Evolutionary conservation across 2,888 invertebrate species (phyloP).

Genomic region (Sarcophaga rosellei): DNA sequence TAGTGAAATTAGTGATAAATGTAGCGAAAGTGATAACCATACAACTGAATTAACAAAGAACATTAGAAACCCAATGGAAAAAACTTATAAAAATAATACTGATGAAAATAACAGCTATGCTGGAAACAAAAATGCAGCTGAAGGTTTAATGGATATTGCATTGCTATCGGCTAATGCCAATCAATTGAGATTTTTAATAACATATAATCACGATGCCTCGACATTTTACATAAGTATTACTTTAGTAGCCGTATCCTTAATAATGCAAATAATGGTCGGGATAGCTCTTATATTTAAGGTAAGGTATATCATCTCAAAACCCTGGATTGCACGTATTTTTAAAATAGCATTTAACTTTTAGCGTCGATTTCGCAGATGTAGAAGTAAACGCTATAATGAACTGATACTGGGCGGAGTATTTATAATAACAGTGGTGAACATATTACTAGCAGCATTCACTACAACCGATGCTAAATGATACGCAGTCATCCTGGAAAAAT

Average conservation of each 20-base stretch:
- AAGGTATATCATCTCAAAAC: slow-evolving; percentile 43
- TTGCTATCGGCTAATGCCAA: slow-evolving; percentile 87
- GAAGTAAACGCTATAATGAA: slow-evolving; percentile 83
- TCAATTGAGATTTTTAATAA: slow-evolving; percentile 85
- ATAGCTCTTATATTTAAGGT: slow-evolving; percentile 85
- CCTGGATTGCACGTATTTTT: neutral
- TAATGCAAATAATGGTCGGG: slow-evolving; percentile 85
- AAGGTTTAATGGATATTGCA: slow-evolving; percentile 86
- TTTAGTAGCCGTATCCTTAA: slow-evolving; percentile 84
- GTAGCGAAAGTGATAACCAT: slow-evolving; percentile 31
- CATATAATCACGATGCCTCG: slow-evolving; percentile 83
- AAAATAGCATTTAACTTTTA: slow-evolving; percentile 58
- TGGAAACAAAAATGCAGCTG: slow-evolving; percentile 78
- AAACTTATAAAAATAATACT: slow-evolving; percentile 16
- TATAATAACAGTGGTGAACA: slow-evolving; percentile 86
- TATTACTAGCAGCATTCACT: slow-evolving; percentile 84
- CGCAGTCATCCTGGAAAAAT: neutral
- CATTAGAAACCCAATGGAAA: neutral
- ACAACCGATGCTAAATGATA: slow-evolving; percentile 72
- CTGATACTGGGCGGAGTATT: slow-evolving; percentile 85
- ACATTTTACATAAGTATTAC: slow-evolving; percentile 84
- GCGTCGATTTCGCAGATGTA: slow-evolving; percentile 76
- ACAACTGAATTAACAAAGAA: neutral
- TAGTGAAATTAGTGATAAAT: slow-evolving; percentile 47
- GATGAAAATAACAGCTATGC: slow-evolving; percentile 73